These are phyloP conservation scores for Sceloporus undulatus DNA, from an alignment of 2,113 vertebrate species.

Conservation along the genomic window DNA sequence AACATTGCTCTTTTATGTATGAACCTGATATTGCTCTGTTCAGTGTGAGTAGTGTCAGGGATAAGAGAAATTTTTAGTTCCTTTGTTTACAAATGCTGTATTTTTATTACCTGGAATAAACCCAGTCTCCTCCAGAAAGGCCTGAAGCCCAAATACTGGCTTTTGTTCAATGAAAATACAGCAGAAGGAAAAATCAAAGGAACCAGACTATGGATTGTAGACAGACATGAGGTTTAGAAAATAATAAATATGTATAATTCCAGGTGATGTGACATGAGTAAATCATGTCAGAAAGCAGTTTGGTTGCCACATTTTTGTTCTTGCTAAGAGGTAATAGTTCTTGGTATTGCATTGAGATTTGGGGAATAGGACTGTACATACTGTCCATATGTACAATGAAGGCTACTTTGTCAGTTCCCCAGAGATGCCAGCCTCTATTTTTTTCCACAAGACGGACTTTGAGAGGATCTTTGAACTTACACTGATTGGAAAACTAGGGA, in stretches of 20 bases:
- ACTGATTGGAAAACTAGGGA: not conserved
- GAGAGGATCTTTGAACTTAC: not conserved
- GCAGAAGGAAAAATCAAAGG: slow-evolving; percentile 8
- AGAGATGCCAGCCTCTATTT: not conserved
- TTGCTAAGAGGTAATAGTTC: not conserved
- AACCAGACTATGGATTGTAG: accelerated
- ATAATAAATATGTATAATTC: accelerated
- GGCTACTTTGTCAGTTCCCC: not conserved
- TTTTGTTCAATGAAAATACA: not conserved
- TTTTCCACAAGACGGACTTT: too few relatives aligned
- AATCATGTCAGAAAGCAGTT: not conserved
- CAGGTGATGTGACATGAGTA: not conserved
- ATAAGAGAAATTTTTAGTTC: not conserved
- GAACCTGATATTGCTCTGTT: not conserved
- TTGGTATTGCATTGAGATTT: not conserved
- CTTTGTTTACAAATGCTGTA: not conserved
- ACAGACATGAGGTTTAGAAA: accelerated
- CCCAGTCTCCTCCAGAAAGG: slow-evolving; percentile 28
- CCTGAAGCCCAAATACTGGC: slow-evolving; percentile 32
- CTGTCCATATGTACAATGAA: not conserved
- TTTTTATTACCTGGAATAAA: not conserved
- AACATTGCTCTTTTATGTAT: accelerated
- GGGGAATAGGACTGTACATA: not conserved
- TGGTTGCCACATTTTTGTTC: not conserved
- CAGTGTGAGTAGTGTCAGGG: not conserved